Evolutionary conservation across 2,888 invertebrate species (phyloP), one percentile per base, ranked within the genome.

Genomic region (Conistra vaccinii): DNA sequence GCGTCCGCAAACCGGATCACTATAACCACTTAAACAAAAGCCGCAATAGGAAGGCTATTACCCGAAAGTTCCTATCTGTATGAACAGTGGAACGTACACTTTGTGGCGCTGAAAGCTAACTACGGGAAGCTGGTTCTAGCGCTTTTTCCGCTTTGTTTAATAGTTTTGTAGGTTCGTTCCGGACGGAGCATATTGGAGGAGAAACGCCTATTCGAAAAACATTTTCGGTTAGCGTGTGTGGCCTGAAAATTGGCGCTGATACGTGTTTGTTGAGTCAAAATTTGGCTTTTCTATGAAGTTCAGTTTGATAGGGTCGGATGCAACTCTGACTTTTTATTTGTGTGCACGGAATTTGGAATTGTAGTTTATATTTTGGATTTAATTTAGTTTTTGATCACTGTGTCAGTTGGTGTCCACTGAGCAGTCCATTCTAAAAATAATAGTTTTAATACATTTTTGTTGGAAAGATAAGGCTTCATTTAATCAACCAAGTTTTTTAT

Each of bases 91-190:
- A 73, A 82, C 69, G 73, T 67, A 63, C 76, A 67, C 86, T 83
- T 83, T 85, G 84, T 65, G 53, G 69, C 69, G 69, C 78, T 65
- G 60, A 76, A 85, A 82, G 71, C 85, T 83, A 82, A 85, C 83
- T 84, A 83, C 70, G 61, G 76, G 65, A 73, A 67, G 60, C 70
- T 29, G 42, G 63, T 70, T 71, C 61, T 62, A 60, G 73, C 71
- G 86, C 70, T 68, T 85, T 84, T 83, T 74, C 76, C 80, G 84
- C 73, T 73, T 85, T 85, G 84, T 83, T 85, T 85, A 83, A 84
- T 85, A 84, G 84, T 84, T 84, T 84, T 83, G 84, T 69, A 83
- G 86, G 71, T 79, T 83, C 74, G 70, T 78, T 83, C 51, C 60
- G 75, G 75, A n/a, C 26, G 66, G 57, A 71, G 67, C 58, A 73